Evolutionary conservation across 2,113 vertebrate genomes (phyloP).

Genomic region (Atrichornis clamosus): DNA sequence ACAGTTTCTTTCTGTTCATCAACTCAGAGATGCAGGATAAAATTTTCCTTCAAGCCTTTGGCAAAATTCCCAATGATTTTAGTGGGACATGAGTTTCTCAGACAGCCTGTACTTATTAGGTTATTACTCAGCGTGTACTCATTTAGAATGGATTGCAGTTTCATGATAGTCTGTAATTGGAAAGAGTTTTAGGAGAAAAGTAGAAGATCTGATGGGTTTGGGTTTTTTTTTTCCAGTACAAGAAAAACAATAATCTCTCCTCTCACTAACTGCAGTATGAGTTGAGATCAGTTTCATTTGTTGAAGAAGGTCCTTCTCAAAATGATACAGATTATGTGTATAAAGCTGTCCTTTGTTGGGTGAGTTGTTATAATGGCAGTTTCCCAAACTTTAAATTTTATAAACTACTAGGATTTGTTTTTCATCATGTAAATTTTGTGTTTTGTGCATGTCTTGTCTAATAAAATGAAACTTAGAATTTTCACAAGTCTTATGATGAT

Average conservation of each 20-base stretch:
- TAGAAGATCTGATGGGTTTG: neutral
- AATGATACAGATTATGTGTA: neutral
- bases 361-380: neutral
- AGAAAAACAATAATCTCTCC: neutral
- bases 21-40: neutral
- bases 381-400: neutral
- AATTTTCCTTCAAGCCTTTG: conserved; percentile 32
- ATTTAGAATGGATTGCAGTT: neutral
- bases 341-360: neutral
- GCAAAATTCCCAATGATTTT: conserved; percentile 39
- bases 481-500: neutral
- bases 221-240: neutral
- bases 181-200: neutral
- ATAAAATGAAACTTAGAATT: neutral
- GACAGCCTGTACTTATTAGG: neutral
- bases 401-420: neutral
- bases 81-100: conserved; percentile 23
- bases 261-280: neutral
- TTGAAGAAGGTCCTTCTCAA: neutral
- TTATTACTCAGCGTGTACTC: neutral
- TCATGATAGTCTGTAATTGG: neutral
- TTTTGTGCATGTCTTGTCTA: neutral
- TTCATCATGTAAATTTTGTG: neutral
- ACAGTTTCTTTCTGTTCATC: conserved; percentile 15
- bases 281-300: neutral